Conservation (phyloP, 1,140 invertebrate genomes). For the Drosophila repleta region DNA sequence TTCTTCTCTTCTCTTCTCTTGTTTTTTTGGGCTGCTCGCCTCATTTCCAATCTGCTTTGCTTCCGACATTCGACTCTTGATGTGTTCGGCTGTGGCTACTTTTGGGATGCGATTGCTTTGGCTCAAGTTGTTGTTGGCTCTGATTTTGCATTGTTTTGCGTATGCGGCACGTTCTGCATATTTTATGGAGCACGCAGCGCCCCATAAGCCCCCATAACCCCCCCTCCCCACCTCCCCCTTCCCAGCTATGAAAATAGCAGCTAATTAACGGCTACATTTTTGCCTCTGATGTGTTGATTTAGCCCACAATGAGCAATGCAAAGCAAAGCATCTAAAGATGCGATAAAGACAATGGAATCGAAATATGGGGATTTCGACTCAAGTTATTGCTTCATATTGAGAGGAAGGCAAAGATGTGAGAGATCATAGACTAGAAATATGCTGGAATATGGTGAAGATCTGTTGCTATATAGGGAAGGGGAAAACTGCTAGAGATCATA, state of each 20-base stretch:
- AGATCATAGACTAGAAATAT: no score
- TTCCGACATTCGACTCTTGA: constrained; percentile 39
- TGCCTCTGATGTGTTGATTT: neutral
- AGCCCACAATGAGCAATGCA: neutral
- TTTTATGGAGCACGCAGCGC: constrained; percentile 44
- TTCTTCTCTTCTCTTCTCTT: neutral
- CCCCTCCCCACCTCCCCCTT: no score
- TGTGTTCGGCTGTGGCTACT: constrained; percentile 1
- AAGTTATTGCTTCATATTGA: no score
- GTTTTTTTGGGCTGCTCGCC: constrained; percentile 18
- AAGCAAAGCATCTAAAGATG: constrained; percentile 1
- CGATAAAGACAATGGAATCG: neutral
- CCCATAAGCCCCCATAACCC: constrained; percentile 2
- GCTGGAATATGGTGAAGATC: no score
- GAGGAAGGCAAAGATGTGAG: no score
- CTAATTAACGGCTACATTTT: neutral
- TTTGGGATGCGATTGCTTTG: constrained; percentile 15
- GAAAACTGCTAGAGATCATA: no score
- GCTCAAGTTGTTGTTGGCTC: constrained; percentile 6
- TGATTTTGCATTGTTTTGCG: constrained; percentile 53
- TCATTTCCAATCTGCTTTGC: constrained; percentile 46
- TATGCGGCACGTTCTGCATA: constrained; percentile 52
- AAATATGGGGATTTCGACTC: neutral
- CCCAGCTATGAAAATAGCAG: constrained; percentile 4
- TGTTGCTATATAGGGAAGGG: no score